Percentiles rank a stretch among this genome's conserved stretches.
These are phyloP conservation scores for Leucoptera coffeella DNA, from an alignment of 2,888 invertebrate genomes.

Conservation along the genomic window DNA sequence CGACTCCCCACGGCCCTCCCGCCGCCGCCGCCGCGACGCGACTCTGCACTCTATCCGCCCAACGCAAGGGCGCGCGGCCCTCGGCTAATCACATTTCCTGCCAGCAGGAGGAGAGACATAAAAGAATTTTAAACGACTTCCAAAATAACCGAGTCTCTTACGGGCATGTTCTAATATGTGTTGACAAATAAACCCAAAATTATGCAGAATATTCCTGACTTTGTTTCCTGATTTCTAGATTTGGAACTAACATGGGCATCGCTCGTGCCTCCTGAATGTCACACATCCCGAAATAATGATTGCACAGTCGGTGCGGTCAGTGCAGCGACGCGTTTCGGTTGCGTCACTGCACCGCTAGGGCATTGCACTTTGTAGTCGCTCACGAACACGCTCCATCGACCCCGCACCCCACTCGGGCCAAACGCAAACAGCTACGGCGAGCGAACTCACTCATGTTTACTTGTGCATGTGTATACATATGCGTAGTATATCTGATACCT, in stretches of 20 bases:
- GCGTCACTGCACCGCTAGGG: conserved; percentile 43
- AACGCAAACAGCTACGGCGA: not conserved
- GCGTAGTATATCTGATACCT: not conserved
- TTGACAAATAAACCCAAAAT: too few relatives aligned
- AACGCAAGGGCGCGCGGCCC: too few relatives aligned
- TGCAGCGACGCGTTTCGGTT: conserved; percentile 31
- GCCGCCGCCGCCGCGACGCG: too few relatives aligned
- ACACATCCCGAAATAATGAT: conserved; percentile 37
- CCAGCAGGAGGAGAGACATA: too few relatives aligned
- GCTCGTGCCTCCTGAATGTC: conserved; percentile 40
- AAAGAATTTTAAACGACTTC: too few relatives aligned
- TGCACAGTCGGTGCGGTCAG: conserved; percentile 23
- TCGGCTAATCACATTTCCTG: too few relatives aligned
- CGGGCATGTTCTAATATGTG: too few relatives aligned
- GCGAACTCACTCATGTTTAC: not conserved
- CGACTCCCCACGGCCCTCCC: not conserved
- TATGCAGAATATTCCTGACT: too few relatives aligned
- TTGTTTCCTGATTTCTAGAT: too few relatives aligned
- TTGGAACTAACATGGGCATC: too few relatives aligned
- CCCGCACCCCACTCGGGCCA: not conserved
- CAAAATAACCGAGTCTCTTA: too few relatives aligned
- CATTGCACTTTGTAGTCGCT: conserved; percentile 24
- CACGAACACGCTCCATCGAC: conserved; percentile 9
- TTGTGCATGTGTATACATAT: not conserved
- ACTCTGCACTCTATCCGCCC: too few relatives aligned